A percentile compares a stretch with the other conserved stretches of the same genome.
phyloP scores from a whole-genome alignment of 1,140 invertebrate species.

The Cyclina sinensis region DNA sequence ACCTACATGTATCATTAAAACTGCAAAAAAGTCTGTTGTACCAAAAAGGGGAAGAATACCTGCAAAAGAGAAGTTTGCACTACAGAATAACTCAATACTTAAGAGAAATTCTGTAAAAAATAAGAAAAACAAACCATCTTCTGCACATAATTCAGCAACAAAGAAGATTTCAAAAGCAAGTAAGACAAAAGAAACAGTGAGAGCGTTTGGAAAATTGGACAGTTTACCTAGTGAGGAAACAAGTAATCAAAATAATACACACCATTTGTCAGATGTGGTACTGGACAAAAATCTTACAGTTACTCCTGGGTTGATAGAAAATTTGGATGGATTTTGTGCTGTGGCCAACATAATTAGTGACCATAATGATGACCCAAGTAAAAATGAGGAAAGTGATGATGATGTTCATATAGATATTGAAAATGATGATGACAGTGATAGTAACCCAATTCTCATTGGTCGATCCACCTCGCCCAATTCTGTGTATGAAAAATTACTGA shows the following conservation, averaged over 20 bases:
- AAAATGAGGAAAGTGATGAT: slow-evolving; percentile 72
- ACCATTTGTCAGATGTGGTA: slow-evolving; percentile 33
- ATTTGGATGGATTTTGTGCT: slow-evolving; percentile 75
- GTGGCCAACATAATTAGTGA: slow-evolving; percentile 70
- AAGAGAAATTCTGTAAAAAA: neutral
- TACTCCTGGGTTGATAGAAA: slow-evolving; percentile 71
- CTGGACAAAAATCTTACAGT: slow-evolving; percentile 62
- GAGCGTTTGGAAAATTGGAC: neutral
- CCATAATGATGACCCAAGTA: slow-evolving; percentile 33
- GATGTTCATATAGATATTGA: slow-evolving; percentile 83
- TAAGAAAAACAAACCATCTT: neutral
- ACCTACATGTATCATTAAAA: slow-evolving; percentile 74
- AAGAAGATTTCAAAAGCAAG: neutral
- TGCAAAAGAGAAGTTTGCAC: neutral
- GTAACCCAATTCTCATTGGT: slow-evolving; percentile 76
- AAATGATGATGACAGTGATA: slow-evolving; percentile 79
- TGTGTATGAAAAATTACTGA: slow-evolving; percentile 79
- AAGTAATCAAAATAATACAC: neutral
- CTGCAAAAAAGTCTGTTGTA: slow-evolving; percentile 42
- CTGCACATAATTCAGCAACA: neutral
- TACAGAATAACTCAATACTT: neutral
- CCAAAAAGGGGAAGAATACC: neutral
- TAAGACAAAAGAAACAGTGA: neutral
- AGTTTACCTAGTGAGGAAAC: neutral
- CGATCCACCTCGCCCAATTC: slow-evolving; percentile 82